Evolutionary conservation across 2,888 invertebrate species (phyloP).

Genomic region (Drosophila atroscutellata): DNA sequence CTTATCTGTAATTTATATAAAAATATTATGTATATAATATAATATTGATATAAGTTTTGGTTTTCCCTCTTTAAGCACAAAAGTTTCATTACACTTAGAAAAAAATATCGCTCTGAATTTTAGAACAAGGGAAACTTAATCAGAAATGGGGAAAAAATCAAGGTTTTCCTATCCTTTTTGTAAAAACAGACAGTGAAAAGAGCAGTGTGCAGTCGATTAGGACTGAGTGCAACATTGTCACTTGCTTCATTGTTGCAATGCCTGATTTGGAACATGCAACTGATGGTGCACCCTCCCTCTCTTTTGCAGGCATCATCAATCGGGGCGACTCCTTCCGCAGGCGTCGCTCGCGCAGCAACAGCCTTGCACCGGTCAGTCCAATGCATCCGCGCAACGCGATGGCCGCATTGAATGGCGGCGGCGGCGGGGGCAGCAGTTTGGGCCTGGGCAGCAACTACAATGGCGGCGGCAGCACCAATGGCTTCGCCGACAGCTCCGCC

Average conservation of each 20-base stretch:
- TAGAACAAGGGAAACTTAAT: neutral
- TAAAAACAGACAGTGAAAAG: neutral
- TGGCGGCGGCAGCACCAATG: slow-evolving; percentile 66
- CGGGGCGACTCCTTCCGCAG: slow-evolving; percentile 97
- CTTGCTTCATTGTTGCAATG: slow-evolving; percentile 10
- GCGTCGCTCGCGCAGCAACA: slow-evolving; percentile 93
- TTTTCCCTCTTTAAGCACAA: too few species aligned
- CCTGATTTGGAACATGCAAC: slow-evolving; percentile 10
- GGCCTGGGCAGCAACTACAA: slow-evolving; percentile 62
- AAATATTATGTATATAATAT: too few species aligned
- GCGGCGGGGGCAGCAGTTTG: slow-evolving; percentile 62
- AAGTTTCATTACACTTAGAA: neutral
- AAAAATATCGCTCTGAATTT: neutral
- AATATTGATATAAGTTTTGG: neutral
- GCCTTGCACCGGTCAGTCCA: slow-evolving; percentile 88
- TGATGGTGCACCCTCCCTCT: slow-evolving; percentile 3
- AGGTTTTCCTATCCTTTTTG: neutral
- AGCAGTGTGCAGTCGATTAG: neutral
- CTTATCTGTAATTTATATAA: too few species aligned
- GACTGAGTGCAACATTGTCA: neutral
- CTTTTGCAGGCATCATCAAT: slow-evolving; percentile 93
- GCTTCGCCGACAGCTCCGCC: slow-evolving; percentile 51
- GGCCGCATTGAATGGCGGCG: slow-evolving; percentile 52
- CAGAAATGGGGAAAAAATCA: neutral
- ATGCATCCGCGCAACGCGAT: slow-evolving; percentile 84